phyloP scores from a whole-genome alignment of 2,113 vertebrate genomes.

The Echinops telfairi region DNA sequence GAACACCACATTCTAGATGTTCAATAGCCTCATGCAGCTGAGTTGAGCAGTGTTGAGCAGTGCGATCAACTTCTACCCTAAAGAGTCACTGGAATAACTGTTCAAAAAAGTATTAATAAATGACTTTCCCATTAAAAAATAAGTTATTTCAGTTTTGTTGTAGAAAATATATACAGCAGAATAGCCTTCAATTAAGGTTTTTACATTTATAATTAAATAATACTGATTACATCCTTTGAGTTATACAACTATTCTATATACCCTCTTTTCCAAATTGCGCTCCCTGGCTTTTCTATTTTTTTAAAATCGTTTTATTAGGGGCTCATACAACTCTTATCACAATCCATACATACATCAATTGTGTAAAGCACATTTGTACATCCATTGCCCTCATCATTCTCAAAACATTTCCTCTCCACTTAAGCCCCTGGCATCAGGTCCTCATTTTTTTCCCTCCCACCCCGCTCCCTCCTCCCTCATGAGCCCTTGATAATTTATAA shows the following conservation, averaged over 20 bases:
- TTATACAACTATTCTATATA: background rate
- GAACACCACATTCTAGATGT: background rate
- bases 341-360: too few species aligned
- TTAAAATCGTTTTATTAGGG: too few species aligned
- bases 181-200: background rate
- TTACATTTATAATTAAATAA: background rate
- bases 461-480: too few species aligned
- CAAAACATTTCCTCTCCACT: too few species aligned
- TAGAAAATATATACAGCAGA: background rate
- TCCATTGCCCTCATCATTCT: too few species aligned
- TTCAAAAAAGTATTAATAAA: background rate
- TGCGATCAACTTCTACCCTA: background rate
- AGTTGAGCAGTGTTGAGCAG: background rate
- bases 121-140: background rate
- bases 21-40: background rate
- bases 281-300: constrained; percentile 5
- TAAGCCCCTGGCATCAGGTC: too few species aligned
- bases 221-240: background rate
- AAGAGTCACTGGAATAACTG: background rate
- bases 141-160: background rate
- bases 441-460: too few species aligned
- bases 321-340: too few species aligned
- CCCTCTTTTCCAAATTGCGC: background rate
- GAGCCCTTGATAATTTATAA: too few species aligned
- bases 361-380: too few species aligned